A percentile compares a stretch with the other conserved stretches of the same genome.
Evolutionary conservation across 2,888 invertebrate species (phyloP).

Genomic region (Drosophila tripunctata): DNA sequence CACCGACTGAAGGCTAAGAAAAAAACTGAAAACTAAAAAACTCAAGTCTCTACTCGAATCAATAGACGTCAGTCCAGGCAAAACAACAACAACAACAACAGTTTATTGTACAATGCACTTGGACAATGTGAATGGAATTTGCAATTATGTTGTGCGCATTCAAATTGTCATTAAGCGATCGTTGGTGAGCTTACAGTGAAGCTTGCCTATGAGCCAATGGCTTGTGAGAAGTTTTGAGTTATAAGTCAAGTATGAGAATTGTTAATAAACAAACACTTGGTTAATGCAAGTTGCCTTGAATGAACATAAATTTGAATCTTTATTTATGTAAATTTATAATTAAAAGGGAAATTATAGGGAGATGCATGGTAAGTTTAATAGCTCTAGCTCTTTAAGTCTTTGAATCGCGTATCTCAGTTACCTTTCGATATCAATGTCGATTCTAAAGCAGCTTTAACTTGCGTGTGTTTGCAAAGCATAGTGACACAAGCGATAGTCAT

Average conservation of each 20-base stretch:
- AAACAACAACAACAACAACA: constrained; percentile 21
- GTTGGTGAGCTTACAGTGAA: constrained; percentile 1
- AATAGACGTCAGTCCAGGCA: constrained; percentile 59
- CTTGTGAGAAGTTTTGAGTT: not conserved
- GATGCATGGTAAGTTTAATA: no score
- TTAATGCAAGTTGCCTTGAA: no score
- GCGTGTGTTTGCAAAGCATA: no score
- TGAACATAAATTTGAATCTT: no score
- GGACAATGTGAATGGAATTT: constrained; percentile 63
- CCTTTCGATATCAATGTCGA: no score
- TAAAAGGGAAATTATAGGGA: no score
- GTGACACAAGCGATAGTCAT: no score
- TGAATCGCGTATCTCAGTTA: no score
- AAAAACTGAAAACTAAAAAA: no score
- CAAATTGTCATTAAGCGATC: constrained; percentile 31
- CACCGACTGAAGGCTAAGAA: constrained; percentile 77
- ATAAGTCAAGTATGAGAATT: not conserved
- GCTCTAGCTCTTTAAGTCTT: no score
- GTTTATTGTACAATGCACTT: constrained; percentile 61
- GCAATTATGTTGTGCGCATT: constrained; percentile 40
- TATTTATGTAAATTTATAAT: no score
- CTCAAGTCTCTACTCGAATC: constrained; percentile 33
- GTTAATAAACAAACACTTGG: not conserved
- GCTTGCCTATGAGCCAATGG: not conserved
- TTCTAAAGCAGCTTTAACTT: no score